Conservation (phyloP, 2,888 invertebrate genomes). For the Dasysyrphus tricinctus region DNA sequence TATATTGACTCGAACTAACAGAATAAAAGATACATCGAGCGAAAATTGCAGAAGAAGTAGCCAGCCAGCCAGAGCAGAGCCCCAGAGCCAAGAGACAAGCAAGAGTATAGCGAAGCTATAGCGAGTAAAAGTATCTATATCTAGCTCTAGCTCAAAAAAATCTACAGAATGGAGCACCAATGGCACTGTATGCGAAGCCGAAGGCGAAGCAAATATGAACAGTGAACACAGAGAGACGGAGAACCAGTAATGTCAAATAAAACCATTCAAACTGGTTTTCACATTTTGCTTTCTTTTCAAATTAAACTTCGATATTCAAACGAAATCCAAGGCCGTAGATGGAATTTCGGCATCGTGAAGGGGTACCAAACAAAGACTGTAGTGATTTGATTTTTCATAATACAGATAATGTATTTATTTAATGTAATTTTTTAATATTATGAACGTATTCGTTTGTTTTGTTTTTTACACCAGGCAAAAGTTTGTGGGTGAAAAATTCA, state of each 20-base stretch:
- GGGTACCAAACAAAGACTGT: background rate
- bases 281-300: conserved; percentile 69
- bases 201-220: background rate
- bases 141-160: conserved; percentile 61
- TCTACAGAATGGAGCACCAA: conserved; percentile 46
- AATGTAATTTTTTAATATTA: too few species aligned
- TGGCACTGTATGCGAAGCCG: background rate
- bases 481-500: too few species aligned
- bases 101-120: background rate
- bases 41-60: conserved; percentile 50
- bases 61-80: conserved; percentile 12
- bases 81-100: conserved; percentile 10
- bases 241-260: conserved; percentile 60
- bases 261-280: conserved; percentile 70
- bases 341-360: background rate
- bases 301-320: conserved; percentile 58
- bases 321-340: background rate
- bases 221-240: conserved; percentile 12
- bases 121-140: conserved; percentile 55
- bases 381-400: too few species aligned
- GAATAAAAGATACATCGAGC: conserved; percentile 21
- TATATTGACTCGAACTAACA: conserved; percentile 65
- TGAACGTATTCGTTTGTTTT: too few species aligned
- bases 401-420: too few species aligned
- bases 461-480: too few species aligned